Base-by-base conservation (phyloP, 2,113 vertebrate species). In the Callithrix jacchus region DNA sequence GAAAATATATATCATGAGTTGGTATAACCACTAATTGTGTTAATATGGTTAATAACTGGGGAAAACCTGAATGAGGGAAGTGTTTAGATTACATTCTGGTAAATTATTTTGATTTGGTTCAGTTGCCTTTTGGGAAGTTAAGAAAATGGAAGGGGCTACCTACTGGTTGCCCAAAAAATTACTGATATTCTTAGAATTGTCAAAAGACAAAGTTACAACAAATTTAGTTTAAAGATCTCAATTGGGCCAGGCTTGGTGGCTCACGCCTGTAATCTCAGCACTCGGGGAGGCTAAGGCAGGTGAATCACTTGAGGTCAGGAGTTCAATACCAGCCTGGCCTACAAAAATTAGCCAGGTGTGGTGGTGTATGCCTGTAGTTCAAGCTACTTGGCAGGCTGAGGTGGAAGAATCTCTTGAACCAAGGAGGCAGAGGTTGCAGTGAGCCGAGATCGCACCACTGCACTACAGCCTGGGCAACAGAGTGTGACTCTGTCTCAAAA, bases 21-120 rank as follows among this genome's bases (percentile, higher is more conserved):
- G 42, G 32, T 13, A 47, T 87, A 25, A 54, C 42, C 12, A 64
- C 30, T 64, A 30, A 18, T 66, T 85, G 47, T 89, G 52, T 54
- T 95, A 54, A n/a, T 56, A 45, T 86, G 68, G 73, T 94, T 92
- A 83, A 93, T 83, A 47, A 95, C 32, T 83, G 27, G 74, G 76
- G 61, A 79, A 82, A 81, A 66, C 49, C 16, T 77, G 64, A 58
- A 54, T 13, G 32, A 54, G 18, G n/a, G 23, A 37, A 58, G 23
- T 32, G 30, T 89, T 86, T 71, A 84, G 40, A 52, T 83, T 42
- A 77, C 10, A 5, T 70, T 58, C 32, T 21, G 32, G 20, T 80
- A 79, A 84, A 20, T 42, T 58, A 83, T 35, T 81, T 52, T 79
- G 13, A 89, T 58, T 91, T 88, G 27, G 37, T 42, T 47, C 18